Base-by-base conservation (phyloP, 2,888 invertebrate genomes). In the Harpagoxenus sublaevis region DNA sequence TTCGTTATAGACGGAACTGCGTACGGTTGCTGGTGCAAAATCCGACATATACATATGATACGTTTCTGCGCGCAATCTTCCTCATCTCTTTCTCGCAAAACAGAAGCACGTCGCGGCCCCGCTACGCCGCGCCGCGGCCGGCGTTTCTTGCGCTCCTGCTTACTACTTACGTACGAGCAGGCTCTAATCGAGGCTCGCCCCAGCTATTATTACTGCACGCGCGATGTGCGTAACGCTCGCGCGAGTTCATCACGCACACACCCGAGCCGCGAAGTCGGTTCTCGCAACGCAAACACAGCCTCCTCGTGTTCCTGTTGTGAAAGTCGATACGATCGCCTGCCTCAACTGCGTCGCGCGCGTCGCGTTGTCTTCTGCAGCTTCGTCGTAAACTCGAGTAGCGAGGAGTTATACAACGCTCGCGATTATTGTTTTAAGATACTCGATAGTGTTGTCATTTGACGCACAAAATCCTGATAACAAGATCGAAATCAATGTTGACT, bases 191-290 rank as follows among this genome's bases (percentile, higher is more conserved):
- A 48, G 66, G 53, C 18, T 75, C 68, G 82, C 45, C 42, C 51
- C 70, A 35, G 75, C 81, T 89, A 89, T 89, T 89, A 85, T 84
- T 89, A 81, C 84, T 73, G 63, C n/a, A 53, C 68, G 48, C 68
- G 51, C 71, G 48, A 79, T 62, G 78, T 31, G 71, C 62, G 62
- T 63, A 73, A 63, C 68, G 35, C 31, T 81, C 62, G 60, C 71
- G 63, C 63, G 51, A 39, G 28, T 42, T 45, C 53, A n/a, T 42
- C 28, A 53, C 68, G 42, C 31, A 68, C 28, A 55, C 70, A 63
- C 42, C n/a, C 68, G 5, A 28, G 15, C 18, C 35, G 39, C 42
- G 15, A 83, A 62, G 51, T 65, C 23, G 45, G n/a, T 48, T 57
- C 77, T 28, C 66, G 45, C 60, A 31, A 60, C 74, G 42, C 55